Conservation (phyloP, 2,888 invertebrate genomes). For the Tetanocera ferruginea region DNA sequence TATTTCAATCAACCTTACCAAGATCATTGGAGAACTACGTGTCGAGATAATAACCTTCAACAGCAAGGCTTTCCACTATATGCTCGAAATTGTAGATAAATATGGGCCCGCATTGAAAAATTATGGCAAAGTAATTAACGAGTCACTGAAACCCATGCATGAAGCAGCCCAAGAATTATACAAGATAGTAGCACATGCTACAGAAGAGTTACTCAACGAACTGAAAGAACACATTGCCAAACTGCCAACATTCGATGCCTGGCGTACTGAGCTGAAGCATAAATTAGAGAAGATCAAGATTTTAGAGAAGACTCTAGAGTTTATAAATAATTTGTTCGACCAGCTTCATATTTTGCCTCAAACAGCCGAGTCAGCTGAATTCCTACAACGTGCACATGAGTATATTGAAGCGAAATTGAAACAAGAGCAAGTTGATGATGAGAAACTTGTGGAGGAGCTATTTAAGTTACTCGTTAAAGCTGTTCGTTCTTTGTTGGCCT, state of each 20-base stretch:
- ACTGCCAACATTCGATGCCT: constrained; percentile 68
- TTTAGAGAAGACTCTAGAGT: constrained; percentile 73
- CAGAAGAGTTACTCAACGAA: constrained; percentile 57
- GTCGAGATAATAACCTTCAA: constrained; percentile 53
- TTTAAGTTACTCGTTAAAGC: constrained; percentile 73
- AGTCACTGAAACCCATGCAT: constrained; percentile 63
- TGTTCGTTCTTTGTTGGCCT: constrained; percentile 70
- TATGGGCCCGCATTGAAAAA: constrained; percentile 62
- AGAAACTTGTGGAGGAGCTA: constrained; percentile 75
- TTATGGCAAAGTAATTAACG: constrained; percentile 68
- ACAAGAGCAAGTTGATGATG: constrained; percentile 74
- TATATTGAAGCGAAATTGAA: constrained; percentile 79
- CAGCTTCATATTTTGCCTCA: constrained; percentile 75
- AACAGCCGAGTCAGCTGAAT: constrained; percentile 75
- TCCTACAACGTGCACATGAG: constrained; percentile 73
- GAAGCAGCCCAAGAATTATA: constrained; percentile 68
- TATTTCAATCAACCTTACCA: constrained; percentile 50
- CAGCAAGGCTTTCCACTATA: constrained; percentile 50
- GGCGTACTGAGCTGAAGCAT: constrained; percentile 54
- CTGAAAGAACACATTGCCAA: constrained; percentile 72
- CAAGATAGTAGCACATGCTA: constrained; percentile 64
- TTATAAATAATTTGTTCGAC: constrained; percentile 73
- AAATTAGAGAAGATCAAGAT: constrained; percentile 70
- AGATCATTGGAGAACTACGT: constrained; percentile 56
- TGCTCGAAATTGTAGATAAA: constrained; percentile 57